Percentiles rank a stretch among this genome's conserved stretches.
Evolutionary conservation across 1,140 invertebrate species (phyloP).

Genomic region (Aphidius ervi): DNA sequence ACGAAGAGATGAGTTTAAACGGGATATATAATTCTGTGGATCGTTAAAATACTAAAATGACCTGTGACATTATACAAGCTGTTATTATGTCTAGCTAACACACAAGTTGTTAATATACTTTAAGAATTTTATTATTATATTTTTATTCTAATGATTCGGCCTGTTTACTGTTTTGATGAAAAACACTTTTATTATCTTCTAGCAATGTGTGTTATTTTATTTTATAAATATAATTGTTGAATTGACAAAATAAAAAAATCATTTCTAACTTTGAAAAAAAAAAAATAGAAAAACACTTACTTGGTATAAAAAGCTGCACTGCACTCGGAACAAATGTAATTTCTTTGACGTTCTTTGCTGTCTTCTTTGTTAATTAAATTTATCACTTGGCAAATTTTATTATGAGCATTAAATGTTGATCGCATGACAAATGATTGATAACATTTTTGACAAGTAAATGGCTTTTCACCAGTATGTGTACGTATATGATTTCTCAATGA

Average conservation of each 20-base stretch:
- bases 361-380: background rate
- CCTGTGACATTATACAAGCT: slow-evolving; percentile 28
- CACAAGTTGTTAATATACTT: slow-evolving; percentile 2
- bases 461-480: slow-evolving; percentile 74
- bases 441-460: slow-evolving; percentile 64
- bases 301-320: slow-evolving; percentile 58
- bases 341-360: slow-evolving; percentile 29
- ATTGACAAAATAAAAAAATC: background rate
- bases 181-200: background rate
- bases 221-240: background rate
- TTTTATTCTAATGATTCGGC: background rate
- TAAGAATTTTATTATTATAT: background rate
- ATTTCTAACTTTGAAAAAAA: slow-evolving; percentile 5
- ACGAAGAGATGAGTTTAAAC: slow-evolving; percentile 5
- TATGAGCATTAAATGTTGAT: slow-evolving; percentile 53
- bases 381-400: slow-evolving; percentile 29
- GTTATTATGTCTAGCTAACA: slow-evolving; percentile 27
- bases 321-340: slow-evolving; percentile 59
- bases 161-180: background rate
- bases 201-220: background rate
- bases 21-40: slow-evolving; percentile 27
- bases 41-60: slow-evolving; percentile 42
- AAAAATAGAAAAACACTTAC: slow-evolving; percentile 48
- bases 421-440: slow-evolving; percentile 62
- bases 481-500: slow-evolving; percentile 67